Base-by-base conservation (phyloP, 2,888 invertebrate species). In the Drosophila atripex region DNA sequence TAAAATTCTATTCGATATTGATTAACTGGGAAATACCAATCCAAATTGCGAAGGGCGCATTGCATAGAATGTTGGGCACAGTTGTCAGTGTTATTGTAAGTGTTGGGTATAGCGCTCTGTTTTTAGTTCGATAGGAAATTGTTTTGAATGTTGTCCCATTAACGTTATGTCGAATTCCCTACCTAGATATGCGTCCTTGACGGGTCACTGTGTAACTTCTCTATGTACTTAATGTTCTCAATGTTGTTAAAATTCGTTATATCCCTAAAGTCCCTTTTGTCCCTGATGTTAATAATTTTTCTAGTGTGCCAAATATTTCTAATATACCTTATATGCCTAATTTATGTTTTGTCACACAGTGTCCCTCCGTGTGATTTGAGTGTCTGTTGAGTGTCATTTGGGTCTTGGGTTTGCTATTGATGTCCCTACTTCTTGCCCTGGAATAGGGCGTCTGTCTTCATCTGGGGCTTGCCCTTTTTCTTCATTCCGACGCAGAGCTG, bases 401-500 rank as follows among this genome's bases (percentile, higher is more conserved):
- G 4, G 32, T 32, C n/a, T 32, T 12, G 1, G 30, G 30, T 11
- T 12, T 32, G 11, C 41, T 23, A 23, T 23, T 23, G 21, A 23
- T 23, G 21, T 23, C 21, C 21, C 21, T 21, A 21, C 12, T 43
- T 21, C 12, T 53, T 56, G 9, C 39, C 68, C 47, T 70, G 66
- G 41, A 93, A 93, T 50, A 95, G 90, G 46, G 93, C 93, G 9
- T 94, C 92, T 0, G 95, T 94, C 71, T 95, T 93, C 86, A 96
- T 90, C 30, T 94, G 94, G 0, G 97, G 96, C 50, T 93, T 91
- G 51, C 94, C 93, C 90, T 98, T 98, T 90, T 95, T 94, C 0
- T 94, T 94, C 64, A 97, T 92, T 52, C 97, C 98, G 3, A 96
- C 57, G 8, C 99, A 91, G 57, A 99, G 92, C 86, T 96, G 97